Conservation (phyloP, 2,888 invertebrate species). For the Volucella zonaria region DNA sequence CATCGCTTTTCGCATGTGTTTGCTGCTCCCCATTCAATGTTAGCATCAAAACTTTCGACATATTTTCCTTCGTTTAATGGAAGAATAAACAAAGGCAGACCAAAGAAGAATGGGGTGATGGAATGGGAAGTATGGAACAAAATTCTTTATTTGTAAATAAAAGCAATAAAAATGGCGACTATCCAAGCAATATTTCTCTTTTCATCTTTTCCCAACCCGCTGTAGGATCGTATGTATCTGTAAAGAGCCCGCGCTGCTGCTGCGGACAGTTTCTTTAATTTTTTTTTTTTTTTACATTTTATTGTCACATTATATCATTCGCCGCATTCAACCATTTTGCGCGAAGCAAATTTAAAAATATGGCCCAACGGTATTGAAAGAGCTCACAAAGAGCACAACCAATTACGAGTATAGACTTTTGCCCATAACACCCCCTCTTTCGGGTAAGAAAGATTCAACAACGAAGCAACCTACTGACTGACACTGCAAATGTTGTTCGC, state of each 20-base stretch:
- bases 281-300: conserved; percentile 43
- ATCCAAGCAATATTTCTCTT: conserved; percentile 42
- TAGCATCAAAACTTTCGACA: too few relatives aligned
- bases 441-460: conserved; percentile 4
- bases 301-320: conserved; percentile 72
- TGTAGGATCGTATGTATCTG: conserved; percentile 15
- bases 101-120: background rate
- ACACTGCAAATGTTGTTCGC: conserved; percentile 69
- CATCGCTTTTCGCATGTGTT: conserved; percentile 7
- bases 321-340: conserved; percentile 65
- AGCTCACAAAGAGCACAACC: conserved; percentile 24
- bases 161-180: conserved; percentile 56
- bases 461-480: conserved; percentile 38
- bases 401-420: conserved; percentile 9
- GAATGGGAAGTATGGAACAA: background rate
- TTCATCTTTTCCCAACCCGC: conserved; percentile 66
- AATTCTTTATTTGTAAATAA: conserved; percentile 52
- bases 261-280: background rate
- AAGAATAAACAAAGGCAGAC: conserved; percentile 21
- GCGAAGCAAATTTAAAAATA: conserved; percentile 28
- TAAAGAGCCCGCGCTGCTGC: background rate
- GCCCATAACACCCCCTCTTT: conserved; percentile 18
- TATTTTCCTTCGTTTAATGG: background rate
- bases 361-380: conserved; percentile 14
- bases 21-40: too few relatives aligned